A percentile compares a stretch with the other conserved stretches of the same genome.
phyloP scores from a whole-genome alignment of 2,113 vertebrate species.

The Aptenodytes patagonicus region DNA sequence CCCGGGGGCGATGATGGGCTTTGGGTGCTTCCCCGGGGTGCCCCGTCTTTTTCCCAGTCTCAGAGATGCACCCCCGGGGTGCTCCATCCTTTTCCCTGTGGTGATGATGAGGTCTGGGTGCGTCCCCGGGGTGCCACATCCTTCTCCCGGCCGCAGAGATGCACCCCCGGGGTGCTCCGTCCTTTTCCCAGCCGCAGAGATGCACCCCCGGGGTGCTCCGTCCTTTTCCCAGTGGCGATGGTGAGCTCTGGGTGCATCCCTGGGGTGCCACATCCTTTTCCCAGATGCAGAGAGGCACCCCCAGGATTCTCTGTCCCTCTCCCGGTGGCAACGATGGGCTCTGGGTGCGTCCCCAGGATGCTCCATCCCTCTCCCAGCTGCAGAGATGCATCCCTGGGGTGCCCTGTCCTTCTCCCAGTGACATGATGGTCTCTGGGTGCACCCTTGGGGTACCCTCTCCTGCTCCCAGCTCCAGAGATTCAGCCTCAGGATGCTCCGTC shows the following conservation, averaged over 20 bases:
- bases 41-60: neutral
- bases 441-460: neutral
- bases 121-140: neutral
- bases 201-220: neutral
- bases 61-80: neutral
- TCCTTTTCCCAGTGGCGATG: neutral
- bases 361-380: neutral
- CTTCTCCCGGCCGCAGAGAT: neutral
- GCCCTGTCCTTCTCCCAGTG: neutral
- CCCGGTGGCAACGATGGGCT: neutral
- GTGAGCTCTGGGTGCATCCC: neutral
- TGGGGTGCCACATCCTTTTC: neutral
- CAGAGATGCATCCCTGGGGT: no score
- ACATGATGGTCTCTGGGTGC: neutral
- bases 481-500: no score
- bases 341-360: neutral
- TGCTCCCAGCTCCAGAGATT: neutral
- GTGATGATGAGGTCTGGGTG: neutral
- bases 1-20: neutral
- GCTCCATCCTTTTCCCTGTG: neutral
- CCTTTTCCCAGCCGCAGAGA: no score
- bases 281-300: neutral
- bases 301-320: neutral
- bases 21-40: neutral
- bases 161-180: neutral